Base-by-base conservation (phyloP, 2,113 vertebrate genomes). In the Grantiella picta region DNA sequence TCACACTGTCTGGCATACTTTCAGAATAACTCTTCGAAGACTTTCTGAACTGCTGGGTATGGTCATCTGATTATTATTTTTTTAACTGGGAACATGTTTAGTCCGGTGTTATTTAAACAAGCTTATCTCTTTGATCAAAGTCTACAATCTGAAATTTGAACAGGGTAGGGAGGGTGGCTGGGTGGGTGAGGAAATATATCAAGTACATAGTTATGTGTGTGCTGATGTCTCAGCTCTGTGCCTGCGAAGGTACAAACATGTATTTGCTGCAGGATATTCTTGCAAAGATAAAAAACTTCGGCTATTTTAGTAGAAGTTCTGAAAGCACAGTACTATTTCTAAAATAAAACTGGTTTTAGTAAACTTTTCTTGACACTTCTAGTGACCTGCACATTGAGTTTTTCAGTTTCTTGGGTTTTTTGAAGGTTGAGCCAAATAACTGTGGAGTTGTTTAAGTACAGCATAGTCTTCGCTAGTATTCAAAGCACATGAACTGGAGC, bases 11-110 rank as follows among this genome's bases (percentile, higher is more conserved):
- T 97, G 94, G 59, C 96, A 92, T 94, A 69, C 95, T 95, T 96
- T 97, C 97, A 97, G 97, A 97, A 87, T 80, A 96, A 96, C 95
- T 97, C 95, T 97, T 97, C 86, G 96, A 97, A 97, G 97, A 91
- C 83, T 89, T 93, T 98, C 85, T 96, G 81, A 96, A 92, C 93
- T 93, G 91, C 95, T 94, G 95, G 97, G 97, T 98, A 98, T 96
- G 97, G 89, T 54, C 13, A 33, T 94, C 96, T 97, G 90, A 94
- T 96, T 95, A 85, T 92, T 97, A 53, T 85, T 81, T 86, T 95
- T 96, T 91, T 72, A 73, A 94, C 82, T 80, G 54, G 78, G 63
- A 90, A 93, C 89, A 76, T 95, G 83, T 97, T 92, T 88, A 97
- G 96, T 94, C 82, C 91, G 77, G 97, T 71, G 73, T 96, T 95